phyloP scores from a whole-genome alignment of 2,113 vertebrate genomes.

The Salvelinus namaycush region DNA sequence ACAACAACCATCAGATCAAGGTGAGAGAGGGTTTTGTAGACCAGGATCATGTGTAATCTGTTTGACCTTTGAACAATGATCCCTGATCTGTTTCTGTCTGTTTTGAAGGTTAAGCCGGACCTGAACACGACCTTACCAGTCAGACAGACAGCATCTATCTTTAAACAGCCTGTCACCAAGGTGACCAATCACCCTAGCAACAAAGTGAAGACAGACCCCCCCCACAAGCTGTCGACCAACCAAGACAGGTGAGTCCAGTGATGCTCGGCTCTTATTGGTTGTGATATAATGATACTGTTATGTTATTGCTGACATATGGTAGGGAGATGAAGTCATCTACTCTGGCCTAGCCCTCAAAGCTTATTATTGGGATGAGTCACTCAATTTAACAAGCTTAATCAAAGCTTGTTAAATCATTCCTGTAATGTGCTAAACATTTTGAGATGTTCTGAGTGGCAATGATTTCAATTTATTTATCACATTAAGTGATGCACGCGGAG shows the following conservation, averaged over 20 bases:
- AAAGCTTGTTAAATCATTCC: neutral
- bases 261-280: too few species aligned
- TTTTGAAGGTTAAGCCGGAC: conserved; percentile 82
- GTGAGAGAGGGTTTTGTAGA: conserved; percentile 61
- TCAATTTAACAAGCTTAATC: too few species aligned
- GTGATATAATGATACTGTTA: too few species aligned
- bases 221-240: conserved; percentile 87
- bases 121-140: conserved; percentile 86
- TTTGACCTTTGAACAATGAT: neutral
- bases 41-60: too few species aligned
- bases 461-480: neutral
- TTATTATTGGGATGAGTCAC: too few species aligned
- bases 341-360: too few species aligned
- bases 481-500: neutral
- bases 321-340: too few species aligned
- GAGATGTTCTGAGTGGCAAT: neutral
- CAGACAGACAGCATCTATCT: conserved; percentile 87
- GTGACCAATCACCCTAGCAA: conserved; percentile 90
- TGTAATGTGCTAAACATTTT: neutral
- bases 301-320: too few species aligned
- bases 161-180: conserved; percentile 89
- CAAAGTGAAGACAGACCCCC: conserved; percentile 88
- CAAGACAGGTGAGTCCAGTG: conserved; percentile 78
- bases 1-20: conserved; percentile 82
- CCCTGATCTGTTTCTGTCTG: neutral